Evolutionary conservation across 2,113 vertebrate species (phyloP).

Genomic region (Sebastes fasciatus): DNA sequence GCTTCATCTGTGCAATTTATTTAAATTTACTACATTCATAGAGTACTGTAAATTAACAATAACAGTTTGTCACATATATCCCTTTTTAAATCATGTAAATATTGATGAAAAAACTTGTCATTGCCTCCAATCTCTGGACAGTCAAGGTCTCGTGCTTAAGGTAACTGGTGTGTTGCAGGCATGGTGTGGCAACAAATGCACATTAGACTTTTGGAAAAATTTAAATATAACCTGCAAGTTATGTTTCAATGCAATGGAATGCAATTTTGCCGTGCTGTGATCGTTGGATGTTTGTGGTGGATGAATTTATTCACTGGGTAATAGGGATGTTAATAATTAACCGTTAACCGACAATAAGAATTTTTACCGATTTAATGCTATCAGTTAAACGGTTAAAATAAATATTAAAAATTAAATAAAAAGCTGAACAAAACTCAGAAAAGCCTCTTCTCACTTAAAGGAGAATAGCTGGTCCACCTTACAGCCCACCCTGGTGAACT

Average conservation of each 20-base stretch:
- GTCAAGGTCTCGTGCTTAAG: slow-evolving; percentile 40
- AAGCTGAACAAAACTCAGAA: too few relatives aligned
- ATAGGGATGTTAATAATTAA: too few relatives aligned
- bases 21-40: not conserved
- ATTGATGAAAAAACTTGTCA: slow-evolving; percentile 6
- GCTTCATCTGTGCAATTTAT: not conserved
- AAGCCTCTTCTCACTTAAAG: too few relatives aligned
- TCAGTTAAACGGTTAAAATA: too few relatives aligned
- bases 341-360: too few relatives aligned
- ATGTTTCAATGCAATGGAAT: not conserved
- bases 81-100: not conserved
- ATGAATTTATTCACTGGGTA: not conserved
- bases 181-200: slow-evolving; percentile 16
- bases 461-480: too few relatives aligned
- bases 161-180: slow-evolving; percentile 61
- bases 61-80: not conserved
- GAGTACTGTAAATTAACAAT: not conserved
- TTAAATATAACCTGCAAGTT: not conserved
- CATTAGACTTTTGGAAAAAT: not conserved
- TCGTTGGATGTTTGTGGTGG: not conserved
- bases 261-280: slow-evolving; percentile 8
- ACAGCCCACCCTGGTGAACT: too few relatives aligned
- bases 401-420: too few relatives aligned
- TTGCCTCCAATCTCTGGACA: slow-evolving; percentile 36
- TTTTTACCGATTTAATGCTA: too few relatives aligned